These are phyloP conservation scores for Nothura maculosa DNA, from an alignment of 2,797 vertebrate species.

Conservation along the genomic window DNA sequence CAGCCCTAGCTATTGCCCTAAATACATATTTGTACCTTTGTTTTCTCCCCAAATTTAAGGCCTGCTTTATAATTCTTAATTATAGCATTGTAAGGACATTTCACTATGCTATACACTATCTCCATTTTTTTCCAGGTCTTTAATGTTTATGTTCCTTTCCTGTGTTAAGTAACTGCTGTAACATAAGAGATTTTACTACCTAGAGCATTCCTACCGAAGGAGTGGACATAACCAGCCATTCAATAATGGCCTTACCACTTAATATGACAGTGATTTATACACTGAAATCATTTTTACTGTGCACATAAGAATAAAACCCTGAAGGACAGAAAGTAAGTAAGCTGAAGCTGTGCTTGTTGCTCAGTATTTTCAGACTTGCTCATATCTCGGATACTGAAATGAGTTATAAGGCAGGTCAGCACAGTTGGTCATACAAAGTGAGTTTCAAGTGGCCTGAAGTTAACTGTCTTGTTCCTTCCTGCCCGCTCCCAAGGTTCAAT, in stretches of 20 bases:
- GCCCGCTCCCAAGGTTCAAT: background rate
- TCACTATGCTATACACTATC: background rate
- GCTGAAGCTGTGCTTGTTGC: background rate
- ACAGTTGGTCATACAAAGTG: background rate
- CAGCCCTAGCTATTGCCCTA: background rate
- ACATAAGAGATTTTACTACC: background rate
- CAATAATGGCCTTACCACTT: background rate
- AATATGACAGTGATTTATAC: background rate
- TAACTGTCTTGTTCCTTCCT: background rate
- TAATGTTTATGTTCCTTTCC: background rate
- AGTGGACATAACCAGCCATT: background rate
- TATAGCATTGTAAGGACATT: background rate
- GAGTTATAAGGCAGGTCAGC: background rate
- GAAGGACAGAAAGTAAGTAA: background rate
- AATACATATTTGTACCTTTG: background rate
- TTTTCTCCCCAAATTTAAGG: background rate
- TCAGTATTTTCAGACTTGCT: background rate
- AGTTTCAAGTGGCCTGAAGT: background rate
- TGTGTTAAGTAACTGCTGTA: background rate
- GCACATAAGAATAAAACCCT: background rate
- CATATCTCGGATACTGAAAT: background rate
- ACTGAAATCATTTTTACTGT: background rate
- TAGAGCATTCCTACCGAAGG: background rate
- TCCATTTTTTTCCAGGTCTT: too few relatives aligned
- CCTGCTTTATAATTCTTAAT: background rate